Evolutionary conservation across 1,140 invertebrate species (phyloP).

Genomic region (Octopus bimaculoides): DNA sequence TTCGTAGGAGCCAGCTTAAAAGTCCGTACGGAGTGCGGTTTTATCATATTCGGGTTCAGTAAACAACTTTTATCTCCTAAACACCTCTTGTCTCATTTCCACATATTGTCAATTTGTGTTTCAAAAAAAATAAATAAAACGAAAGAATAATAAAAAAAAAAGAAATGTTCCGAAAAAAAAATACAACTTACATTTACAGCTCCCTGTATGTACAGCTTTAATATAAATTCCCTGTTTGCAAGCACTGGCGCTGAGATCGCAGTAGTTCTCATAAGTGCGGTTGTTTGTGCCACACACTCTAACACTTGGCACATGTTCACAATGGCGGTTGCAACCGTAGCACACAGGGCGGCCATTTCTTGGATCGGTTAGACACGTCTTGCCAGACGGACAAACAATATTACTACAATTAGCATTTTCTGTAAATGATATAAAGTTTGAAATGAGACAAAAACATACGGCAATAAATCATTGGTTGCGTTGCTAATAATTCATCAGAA

Average conservation of each 20-base stretch:
- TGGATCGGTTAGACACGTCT: constrained; percentile 74
- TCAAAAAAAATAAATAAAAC: too few species aligned
- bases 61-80: too few species aligned
- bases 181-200: constrained; percentile 20
- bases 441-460: not conserved
- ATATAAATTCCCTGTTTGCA: constrained; percentile 36
- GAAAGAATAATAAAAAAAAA: too few species aligned
- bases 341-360: constrained; percentile 67
- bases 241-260: constrained; percentile 27
- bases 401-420: constrained; percentile 73
- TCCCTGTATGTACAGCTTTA: constrained; percentile 29
- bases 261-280: constrained; percentile 35
- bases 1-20: too few species aligned
- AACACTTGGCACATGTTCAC: not conserved
- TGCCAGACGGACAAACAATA: constrained; percentile 71
- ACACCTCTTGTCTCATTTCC: too few species aligned
- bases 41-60: too few species aligned
- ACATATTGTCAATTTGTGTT: too few species aligned
- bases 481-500: too few species aligned
- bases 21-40: too few species aligned
- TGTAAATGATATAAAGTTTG: constrained; percentile 54
- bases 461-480: too few species aligned
- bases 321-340: constrained; percentile 15
- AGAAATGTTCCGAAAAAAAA: not conserved
- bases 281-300: constrained; percentile 38